These are phyloP conservation scores for Eidolon dupreanum DNA, from an alignment of 2,797 vertebrate genomes.

Conservation along the genomic window DNA sequence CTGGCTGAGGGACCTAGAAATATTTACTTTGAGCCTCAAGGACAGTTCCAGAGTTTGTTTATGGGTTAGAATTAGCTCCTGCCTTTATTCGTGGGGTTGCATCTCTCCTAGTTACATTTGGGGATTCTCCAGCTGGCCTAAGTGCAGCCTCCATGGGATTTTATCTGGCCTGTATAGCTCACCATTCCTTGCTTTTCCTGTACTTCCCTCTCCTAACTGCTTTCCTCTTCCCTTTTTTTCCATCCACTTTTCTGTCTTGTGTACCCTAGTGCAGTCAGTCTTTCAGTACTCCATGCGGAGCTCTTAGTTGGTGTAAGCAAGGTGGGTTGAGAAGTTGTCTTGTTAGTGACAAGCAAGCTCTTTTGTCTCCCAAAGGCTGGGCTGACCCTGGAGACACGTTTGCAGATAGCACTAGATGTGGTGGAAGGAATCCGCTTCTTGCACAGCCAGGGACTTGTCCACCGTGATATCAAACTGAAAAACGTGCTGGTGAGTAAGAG, in stretches of 20 bases:
- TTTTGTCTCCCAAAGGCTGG: slow-evolving; percentile 87
- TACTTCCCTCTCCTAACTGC: background rate
- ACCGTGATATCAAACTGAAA: slow-evolving; percentile 98
- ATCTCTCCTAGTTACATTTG: background rate
- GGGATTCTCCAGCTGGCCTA: background rate
- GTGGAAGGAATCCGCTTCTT: slow-evolving; percentile 98
- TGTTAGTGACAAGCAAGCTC: background rate
- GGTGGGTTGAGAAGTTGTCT: background rate
- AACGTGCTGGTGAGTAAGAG: slow-evolving; percentile 96
- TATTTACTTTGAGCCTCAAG: background rate
- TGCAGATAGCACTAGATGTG: slow-evolving; percentile 96
- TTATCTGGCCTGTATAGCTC: background rate
- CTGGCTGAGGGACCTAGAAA: background rate
- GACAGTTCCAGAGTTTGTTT: background rate
- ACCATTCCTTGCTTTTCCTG: background rate
- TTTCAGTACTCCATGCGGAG: background rate
- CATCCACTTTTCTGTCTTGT: background rate
- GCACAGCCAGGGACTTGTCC: slow-evolving; percentile 96
- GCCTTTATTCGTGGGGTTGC: background rate
- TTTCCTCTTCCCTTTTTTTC: background rate
- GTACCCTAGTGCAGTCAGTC: background rate
- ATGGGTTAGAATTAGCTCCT: background rate
- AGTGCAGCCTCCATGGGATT: too few species aligned
- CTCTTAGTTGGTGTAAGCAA: background rate
- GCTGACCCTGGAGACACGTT: slow-evolving; percentile 91